Conservation (phyloP, 2,113 vertebrate species). For the Trichechus manatus region DNA sequence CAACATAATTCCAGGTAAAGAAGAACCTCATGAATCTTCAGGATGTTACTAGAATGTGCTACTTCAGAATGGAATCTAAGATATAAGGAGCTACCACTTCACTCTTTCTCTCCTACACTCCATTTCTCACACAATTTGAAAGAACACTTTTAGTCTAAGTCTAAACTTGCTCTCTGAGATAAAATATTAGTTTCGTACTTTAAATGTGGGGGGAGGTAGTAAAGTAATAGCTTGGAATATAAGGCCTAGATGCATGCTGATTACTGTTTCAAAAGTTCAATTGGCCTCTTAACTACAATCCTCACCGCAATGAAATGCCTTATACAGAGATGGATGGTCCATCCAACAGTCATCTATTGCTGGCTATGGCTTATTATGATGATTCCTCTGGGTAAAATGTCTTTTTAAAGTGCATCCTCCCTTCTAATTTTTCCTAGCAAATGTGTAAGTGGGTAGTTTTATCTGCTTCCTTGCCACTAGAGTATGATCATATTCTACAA, state of each 20-base stretch:
- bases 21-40: neutral
- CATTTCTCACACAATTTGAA: conserved; percentile 28
- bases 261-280: conserved; percentile 73
- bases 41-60: neutral
- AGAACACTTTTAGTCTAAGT: conserved; percentile 15
- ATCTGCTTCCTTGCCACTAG: conserved; percentile 56
- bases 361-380: conserved; percentile 65
- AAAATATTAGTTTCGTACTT: conserved; percentile 45
- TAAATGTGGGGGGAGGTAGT: conserved; percentile 44
- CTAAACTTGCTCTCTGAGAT: conserved; percentile 31
- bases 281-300: conserved; percentile 76
- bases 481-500: conserved; percentile 40
- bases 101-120: neutral
- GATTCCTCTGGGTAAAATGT: conserved; percentile 57
- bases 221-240: conserved; percentile 55
- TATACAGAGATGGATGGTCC: conserved; percentile 58
- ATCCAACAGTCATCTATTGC: conserved; percentile 62
- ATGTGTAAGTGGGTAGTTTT: conserved; percentile 63
- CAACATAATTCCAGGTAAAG: neutral
- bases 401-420: conserved; percentile 51
- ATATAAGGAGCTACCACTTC: neutral
- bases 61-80: neutral
- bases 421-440: conserved; percentile 66
- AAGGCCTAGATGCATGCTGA: accelerated
- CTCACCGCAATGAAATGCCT: conserved; percentile 31